Base-by-base conservation (phyloP, 2,113 vertebrate species). In the Toxotes chatareus region DNA sequence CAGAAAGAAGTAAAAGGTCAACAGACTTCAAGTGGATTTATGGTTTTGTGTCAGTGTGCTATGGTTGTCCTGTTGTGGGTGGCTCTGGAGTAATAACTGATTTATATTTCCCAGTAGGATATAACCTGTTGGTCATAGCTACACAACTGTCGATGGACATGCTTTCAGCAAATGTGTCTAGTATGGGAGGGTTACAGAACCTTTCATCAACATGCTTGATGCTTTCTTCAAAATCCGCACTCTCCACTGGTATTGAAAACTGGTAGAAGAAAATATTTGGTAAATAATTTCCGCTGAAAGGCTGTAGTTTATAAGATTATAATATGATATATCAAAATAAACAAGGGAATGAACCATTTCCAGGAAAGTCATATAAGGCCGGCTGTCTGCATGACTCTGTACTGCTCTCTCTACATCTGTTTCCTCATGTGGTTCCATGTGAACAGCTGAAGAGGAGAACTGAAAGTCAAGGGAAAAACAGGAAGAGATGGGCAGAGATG, bases 401-500 rank as follows among this genome's bases (percentile, higher is more conserved):
- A 46, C n/a, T 19, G 51, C 68, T 73, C 61, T 21, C 62, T 55
- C 51, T 38, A 46, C 71, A 82, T 79, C 56, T 77, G 74, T 73
- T 56, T 79, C 32, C 80, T 79, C 27, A 16, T 36, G 59, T 70
- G 59, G 60, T 53, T 73, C 42, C 57, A 7, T 23, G 75, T 51
- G 38, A 85, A 78, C 64, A 74, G 79, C 57, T 82, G 42, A 32
- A 14, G 55, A 79, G 53, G 65, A 44, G 70, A 82, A 17, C 27
- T 73, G 66, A 86, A 88, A 79, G 74, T 86, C 64, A 63, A 74
- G 36, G 46, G 47, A 56, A 38, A 17, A 62, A 66, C 14, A 55
- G 10, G n/a, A 38, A 51, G 36, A 70, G 44, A 55, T n/a, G 7
- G 55, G 16, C 40, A 10, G 23, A 76, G 23, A 77, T 12, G 36